Conservation (phyloP, 2,797 vertebrate genomes). For the Sebastes hubbsi region DNA sequence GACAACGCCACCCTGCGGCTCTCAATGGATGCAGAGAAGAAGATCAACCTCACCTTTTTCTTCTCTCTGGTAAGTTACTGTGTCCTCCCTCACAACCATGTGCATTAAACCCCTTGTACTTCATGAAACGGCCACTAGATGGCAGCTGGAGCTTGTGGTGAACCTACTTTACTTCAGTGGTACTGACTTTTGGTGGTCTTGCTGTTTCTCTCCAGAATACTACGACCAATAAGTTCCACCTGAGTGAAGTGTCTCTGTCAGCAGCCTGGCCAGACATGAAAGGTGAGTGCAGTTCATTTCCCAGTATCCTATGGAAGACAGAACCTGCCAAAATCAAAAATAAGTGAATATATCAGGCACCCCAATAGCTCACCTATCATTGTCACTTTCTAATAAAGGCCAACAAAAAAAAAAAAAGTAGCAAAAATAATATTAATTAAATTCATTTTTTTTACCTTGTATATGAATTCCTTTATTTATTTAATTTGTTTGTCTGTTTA, state of each 20-base stretch:
- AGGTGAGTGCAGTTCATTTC: constrained; percentile 63
- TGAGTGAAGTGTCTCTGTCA: constrained; percentile 71
- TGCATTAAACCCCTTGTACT: not conserved
- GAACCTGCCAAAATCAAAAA: no score
- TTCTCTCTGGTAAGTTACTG: constrained; percentile 82
- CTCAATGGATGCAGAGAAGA: constrained; percentile 62
- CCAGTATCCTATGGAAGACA: no score
- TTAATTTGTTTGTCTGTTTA: no score
- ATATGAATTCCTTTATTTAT: no score
- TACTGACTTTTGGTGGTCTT: not conserved
- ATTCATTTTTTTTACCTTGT: no score
- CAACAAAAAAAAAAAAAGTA: no score
- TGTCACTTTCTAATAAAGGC: no score
- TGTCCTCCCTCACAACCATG: not conserved
- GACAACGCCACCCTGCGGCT: constrained; percentile 76
- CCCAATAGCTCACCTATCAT: no score
- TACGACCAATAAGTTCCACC: constrained; percentile 79
- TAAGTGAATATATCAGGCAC: no score
- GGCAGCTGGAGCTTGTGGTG: constrained; percentile 14
- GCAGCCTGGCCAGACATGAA: constrained; percentile 72
- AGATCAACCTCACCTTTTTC: constrained; percentile 74
- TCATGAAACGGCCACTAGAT: constrained; percentile 52
- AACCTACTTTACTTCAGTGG: not conserved
- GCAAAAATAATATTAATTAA: no score
- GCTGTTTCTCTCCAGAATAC: constrained; percentile 72